Percentiles rank a stretch among this genome's conserved stretches.
These are phyloP conservation scores for Rhinogobius similis DNA, from an alignment of 2,113 vertebrate species.

Conservation along the genomic window DNA sequence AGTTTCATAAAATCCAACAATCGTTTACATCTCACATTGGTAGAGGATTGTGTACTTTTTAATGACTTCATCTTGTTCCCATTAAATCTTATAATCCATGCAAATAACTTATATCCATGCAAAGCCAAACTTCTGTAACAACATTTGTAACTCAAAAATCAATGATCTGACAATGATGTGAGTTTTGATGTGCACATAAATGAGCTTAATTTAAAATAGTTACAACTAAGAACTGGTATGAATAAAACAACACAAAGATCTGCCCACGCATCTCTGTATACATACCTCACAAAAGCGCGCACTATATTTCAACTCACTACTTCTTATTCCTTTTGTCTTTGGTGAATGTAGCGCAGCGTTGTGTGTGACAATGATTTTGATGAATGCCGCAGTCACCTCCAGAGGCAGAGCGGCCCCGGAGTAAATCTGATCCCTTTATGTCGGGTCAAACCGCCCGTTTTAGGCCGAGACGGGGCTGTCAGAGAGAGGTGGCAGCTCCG, in stretches of 20 bases:
- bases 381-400: conserved; percentile 28
- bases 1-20: too few relatives aligned
- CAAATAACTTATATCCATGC: too few relatives aligned
- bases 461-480: neutral
- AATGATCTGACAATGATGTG: too few relatives aligned
- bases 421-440: conserved; percentile 34
- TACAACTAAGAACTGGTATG: neutral
- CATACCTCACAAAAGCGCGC: neutral
- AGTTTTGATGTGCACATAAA: neutral
- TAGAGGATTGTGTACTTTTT: too few relatives aligned
- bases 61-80: too few relatives aligned
- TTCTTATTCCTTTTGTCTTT: conserved; percentile 19
- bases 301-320: neutral
- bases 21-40: too few relatives aligned
- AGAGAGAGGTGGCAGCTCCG: conserved; percentile 12
- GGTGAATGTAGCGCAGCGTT: conserved; percentile 18
- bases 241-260: neutral
- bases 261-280: neutral
- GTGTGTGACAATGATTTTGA: conserved; percentile 28
- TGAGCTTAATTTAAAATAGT: neutral
- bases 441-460: conserved; percentile 20
- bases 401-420: conserved; percentile 28
- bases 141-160: too few relatives aligned
- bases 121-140: too few relatives aligned
- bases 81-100: too few relatives aligned